phyloP scores from a whole-genome alignment of 2,888 invertebrate genomes.

The Teleogryllus oceanicus region DNA sequence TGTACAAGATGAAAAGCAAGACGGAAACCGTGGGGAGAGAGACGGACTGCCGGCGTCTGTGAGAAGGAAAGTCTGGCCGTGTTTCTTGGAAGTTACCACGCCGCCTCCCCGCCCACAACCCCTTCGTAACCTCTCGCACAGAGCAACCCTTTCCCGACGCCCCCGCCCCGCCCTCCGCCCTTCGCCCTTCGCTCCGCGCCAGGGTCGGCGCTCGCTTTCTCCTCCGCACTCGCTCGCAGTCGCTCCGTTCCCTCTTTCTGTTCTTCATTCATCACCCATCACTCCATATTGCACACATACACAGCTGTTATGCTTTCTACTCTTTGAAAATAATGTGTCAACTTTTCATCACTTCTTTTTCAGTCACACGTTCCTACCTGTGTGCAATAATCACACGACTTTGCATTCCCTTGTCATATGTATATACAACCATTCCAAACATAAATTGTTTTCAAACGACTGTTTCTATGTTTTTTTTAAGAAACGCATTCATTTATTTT shows the following conservation, averaged over 20 bases:
- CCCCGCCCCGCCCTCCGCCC: background rate
- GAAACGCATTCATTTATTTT: too few species aligned
- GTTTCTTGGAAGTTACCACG: background rate
- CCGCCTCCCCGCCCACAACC: background rate
- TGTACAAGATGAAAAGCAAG: slow-evolving; percentile 33
- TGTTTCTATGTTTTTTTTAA: too few species aligned
- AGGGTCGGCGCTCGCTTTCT: background rate
- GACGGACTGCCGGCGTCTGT: background rate
- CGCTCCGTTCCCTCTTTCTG: background rate
- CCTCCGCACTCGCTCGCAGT: background rate
- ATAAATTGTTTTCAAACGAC: too few species aligned
- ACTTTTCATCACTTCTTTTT: too few species aligned
- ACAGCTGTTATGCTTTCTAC: too few species aligned
- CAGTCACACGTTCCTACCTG: too few species aligned
- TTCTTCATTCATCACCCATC: too few species aligned
- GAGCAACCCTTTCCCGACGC: background rate
- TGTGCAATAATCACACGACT: too few species aligned
- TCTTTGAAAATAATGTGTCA: too few species aligned
- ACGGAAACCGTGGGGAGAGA: background rate
- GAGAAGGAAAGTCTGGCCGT: background rate
- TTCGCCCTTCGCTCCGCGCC: background rate
- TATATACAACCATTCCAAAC: too few species aligned
- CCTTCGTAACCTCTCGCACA: background rate
- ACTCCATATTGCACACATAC: too few species aligned
- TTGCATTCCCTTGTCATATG: too few species aligned